Evolutionary conservation across 2,888 invertebrate species (phyloP), one percentile per base, ranked within the genome.

Genomic region (Lysandra bellargus): DNA sequence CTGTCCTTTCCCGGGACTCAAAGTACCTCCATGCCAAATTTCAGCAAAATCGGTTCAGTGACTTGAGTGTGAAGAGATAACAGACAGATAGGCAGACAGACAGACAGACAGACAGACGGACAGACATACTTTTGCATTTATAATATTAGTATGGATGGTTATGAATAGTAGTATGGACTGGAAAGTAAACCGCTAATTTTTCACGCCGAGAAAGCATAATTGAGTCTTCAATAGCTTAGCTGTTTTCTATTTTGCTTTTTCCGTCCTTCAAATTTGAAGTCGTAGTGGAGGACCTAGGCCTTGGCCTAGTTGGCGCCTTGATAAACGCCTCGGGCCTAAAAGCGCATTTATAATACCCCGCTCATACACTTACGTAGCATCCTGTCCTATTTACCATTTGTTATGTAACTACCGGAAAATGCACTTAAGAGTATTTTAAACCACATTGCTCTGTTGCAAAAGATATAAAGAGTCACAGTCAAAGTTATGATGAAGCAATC

Each of bases 261-360:
- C 44, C 44, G 75, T 44, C 75, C 44, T 75, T 75, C 75, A 75
- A 49, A 75, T 30, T 75, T 75, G 33, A 75, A 49, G 75, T 49
- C 44, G 75, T 49, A 75, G 75, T 75, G 14, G 75, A 49, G 75
- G 75, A 75, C 75, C 49, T 75, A 69, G 5, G 49, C 75, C 75
- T 75, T 75, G 75, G 44, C 75, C 75, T 30, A 75, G 6, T 75
- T 75, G 75, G 75, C 69, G 69, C 14, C 69, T 37, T 69, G 33
- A 69, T 69, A 69, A 69, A 69, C 69, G 37, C 69, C 69, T 69
- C 69, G 33, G 69, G 69, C 69, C 33, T 69, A 69, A 69, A 69
- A 69, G 69, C 69, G 69, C 69, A 69, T 69, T 69, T 37, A 69
- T 33, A 69, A 69, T 69, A 69, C 69, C 49, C 69, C 33, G 69